Evolutionary conservation across 1,140 invertebrate genomes (phyloP), one percentile per base, ranked within the genome.

Genomic region (Anastrepha obliqua): DNA sequence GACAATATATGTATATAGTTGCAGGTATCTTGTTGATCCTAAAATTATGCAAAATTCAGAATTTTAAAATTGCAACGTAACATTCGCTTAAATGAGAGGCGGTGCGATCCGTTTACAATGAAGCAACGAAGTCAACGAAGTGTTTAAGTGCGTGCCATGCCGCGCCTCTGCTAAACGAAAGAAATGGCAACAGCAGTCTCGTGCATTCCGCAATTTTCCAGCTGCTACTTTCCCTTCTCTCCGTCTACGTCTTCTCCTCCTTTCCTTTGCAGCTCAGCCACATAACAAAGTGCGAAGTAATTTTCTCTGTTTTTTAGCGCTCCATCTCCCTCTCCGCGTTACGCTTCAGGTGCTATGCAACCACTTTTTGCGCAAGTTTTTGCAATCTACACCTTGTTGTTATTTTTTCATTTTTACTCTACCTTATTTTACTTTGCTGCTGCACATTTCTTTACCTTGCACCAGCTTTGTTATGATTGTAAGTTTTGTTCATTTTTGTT

Each of bases 241-340:
- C 13, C 60, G 13, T 17, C n/a, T 1, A 17, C 1, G 8, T 55
- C 6, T 55, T 55, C 6, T 11, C 11, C 51, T 8, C 51, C 51
- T 55, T 55, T 55, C 11, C 51, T 55, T 55, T 11, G 11, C 11
- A 55, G 51, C 51, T n/a, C 6, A 81, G 74, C n/a, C 6, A n/a
- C 74, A 81, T 55, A 81, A 81, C 74, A 51, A 81, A 81, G 74
- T 81, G 47, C 74, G 44, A 81, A 81, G 74, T 81, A 81, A 81
- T 81, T 58, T 81, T 81, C 74, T 58, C n/a, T 81, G 74, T 81
- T 55, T 0, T 0, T 17, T 55, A 55, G 51, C 51, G 51, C 11
- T 6, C 51, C 0, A 6, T 0, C 11, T 55, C 3, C 51, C 51
- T 11, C 51, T 11, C 51, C 29, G 29, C 6, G 51, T 8, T 3